These are phyloP conservation scores for Barbus barbus DNA, from an alignment of 2,113 vertebrate species.

Conservation along the genomic window DNA sequence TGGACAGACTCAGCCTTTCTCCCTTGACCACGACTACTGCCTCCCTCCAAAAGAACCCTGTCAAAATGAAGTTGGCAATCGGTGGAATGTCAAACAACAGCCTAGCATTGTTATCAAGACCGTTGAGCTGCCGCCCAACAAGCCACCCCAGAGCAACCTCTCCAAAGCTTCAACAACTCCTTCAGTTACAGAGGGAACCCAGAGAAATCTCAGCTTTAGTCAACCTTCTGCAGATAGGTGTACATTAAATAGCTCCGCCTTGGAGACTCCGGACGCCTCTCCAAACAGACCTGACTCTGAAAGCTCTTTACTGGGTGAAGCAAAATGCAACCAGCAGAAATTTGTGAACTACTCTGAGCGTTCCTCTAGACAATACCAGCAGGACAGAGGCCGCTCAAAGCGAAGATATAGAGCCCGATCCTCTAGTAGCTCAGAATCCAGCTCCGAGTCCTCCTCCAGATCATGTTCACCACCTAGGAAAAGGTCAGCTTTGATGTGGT, in stretches of 20 bases:
- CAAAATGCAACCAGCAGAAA: constrained; percentile 51
- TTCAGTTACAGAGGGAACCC: constrained; percentile 26
- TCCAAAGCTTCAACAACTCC: constrained; percentile 25
- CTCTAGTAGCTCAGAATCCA: constrained; percentile 73
- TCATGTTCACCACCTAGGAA: constrained; percentile 86
- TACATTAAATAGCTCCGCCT: constrained; percentile 54
- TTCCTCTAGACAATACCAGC: constrained; percentile 61
- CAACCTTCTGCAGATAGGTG: neutral
- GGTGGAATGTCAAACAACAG: constrained; percentile 69
- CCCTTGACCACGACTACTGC: constrained; percentile 77
- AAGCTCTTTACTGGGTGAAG: constrained; percentile 27
- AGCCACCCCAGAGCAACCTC: neutral
- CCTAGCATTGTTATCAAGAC: constrained; percentile 67
- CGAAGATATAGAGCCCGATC: constrained; percentile 78
- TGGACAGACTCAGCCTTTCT: constrained; percentile 63
- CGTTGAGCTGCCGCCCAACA: constrained; percentile 48
- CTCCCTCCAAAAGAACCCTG: constrained; percentile 63
- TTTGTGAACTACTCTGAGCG: constrained; percentile 44
- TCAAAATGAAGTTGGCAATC: constrained; percentile 58
- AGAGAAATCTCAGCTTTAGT: constrained; percentile 18
- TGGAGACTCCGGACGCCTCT: constrained; percentile 75
- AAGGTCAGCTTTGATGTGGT: constrained; percentile 72
- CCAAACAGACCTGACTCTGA: constrained; percentile 62
- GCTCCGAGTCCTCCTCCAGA: constrained; percentile 78
- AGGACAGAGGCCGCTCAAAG: constrained; percentile 72